phyloP scores from a whole-genome alignment of 2,888 invertebrate genomes.

The Phlogophora meticulosa region DNA sequence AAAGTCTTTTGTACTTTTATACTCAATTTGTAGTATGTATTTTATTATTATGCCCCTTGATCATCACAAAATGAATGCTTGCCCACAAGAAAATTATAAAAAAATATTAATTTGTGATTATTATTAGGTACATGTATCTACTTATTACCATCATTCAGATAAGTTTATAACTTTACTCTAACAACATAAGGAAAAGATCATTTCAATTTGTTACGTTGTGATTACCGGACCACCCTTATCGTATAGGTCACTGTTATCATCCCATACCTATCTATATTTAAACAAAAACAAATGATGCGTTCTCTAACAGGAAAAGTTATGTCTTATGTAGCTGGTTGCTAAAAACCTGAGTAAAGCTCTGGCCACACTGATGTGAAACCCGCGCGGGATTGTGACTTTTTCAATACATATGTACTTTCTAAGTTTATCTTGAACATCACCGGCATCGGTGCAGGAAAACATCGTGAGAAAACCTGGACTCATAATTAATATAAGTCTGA shows the following conservation, averaged over 20 bases:
- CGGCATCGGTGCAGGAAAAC: no score
- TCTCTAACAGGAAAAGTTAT: not conserved
- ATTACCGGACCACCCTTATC: constrained; percentile 14
- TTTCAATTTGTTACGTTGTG: not conserved
- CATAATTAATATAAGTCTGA: no score
- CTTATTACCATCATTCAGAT: no score
- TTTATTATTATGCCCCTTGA: not conserved
- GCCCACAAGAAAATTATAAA: not conserved
- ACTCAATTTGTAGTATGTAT: not conserved
- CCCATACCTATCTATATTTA: not conserved
- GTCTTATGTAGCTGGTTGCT: not conserved
- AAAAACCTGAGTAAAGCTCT: no score
- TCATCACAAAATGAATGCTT: not conserved
- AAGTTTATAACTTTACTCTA: not conserved
- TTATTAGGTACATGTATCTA: not conserved
- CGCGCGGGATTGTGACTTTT: no score
- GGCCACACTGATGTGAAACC: no score
- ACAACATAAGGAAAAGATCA: not conserved
- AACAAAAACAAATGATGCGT: constrained; percentile 9
- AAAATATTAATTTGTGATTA: no score
- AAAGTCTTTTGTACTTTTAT: constrained; percentile 6
- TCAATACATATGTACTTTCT: no score
- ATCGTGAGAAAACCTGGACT: no score
- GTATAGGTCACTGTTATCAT: constrained; percentile 22
- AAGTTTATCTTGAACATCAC: no score